phyloP scores from a whole-genome alignment of 1,140 invertebrate genomes.

The Drosophila nannoptera region DNA sequence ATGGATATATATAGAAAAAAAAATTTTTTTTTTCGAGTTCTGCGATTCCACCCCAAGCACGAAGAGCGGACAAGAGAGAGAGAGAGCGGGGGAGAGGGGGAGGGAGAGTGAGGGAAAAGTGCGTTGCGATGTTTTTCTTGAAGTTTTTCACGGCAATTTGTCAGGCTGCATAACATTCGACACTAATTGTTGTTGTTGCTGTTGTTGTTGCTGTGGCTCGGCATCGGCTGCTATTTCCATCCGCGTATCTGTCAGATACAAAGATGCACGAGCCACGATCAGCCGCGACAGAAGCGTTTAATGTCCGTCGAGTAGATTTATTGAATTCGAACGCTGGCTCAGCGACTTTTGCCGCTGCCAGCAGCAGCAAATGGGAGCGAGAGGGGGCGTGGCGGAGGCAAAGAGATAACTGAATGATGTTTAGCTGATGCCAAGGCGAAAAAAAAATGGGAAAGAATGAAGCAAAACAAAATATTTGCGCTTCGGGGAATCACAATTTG shows the following conservation, averaged over 20 bases:
- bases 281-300: constrained; percentile 66
- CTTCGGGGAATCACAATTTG: too few relatives aligned
- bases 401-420: too few relatives aligned
- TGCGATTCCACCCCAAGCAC: constrained; percentile 21
- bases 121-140: constrained; percentile 9
- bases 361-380: constrained; percentile 16
- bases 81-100: background rate
- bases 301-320: constrained; percentile 55
- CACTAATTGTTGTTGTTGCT: constrained; percentile 21
- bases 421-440: too few relatives aligned
- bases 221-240: constrained; percentile 18
- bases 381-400: background rate
- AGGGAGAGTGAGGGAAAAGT: background rate
- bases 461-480: too few relatives aligned
- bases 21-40: constrained; percentile 4
- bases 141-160: constrained; percentile 21
- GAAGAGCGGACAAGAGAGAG: background rate
- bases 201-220: constrained; percentile 19
- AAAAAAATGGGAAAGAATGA: too few relatives aligned
- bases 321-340: constrained; percentile 33
- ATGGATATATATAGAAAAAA: background rate
- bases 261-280: constrained; percentile 38
- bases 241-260: constrained; percentile 12
- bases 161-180: constrained; percentile 28
- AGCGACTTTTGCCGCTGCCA: constrained; percentile 45